Evolutionary conservation across 2,888 invertebrate species (phyloP).

Genomic region (Tortricodes alternella): DNA sequence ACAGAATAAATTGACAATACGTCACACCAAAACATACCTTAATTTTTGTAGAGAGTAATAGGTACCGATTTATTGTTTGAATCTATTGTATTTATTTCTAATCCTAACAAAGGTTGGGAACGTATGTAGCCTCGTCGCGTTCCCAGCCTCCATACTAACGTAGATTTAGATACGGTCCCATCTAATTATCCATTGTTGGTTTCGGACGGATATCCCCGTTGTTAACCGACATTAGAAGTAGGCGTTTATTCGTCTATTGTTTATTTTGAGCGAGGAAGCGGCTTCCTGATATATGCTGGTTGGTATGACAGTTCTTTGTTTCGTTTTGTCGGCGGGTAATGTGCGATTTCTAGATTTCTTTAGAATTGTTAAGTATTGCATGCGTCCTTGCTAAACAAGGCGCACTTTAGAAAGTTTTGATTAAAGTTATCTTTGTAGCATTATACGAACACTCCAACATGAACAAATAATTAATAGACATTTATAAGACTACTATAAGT

Average conservation of each 20-base stretch:
- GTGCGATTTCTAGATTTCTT: neutral
- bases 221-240: conserved; percentile 10
- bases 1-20: too few relatives aligned
- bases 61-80: too few relatives aligned
- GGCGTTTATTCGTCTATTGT: conserved; percentile 20
- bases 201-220: conserved; percentile 23
- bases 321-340: neutral
- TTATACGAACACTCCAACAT: too few relatives aligned
- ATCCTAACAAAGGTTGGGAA: too few relatives aligned
- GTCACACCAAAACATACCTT: too few relatives aligned
- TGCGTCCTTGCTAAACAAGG: neutral
- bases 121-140: too few relatives aligned
- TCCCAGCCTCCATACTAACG: conserved; percentile 3
- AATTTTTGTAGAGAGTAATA: too few relatives aligned
- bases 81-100: too few relatives aligned
- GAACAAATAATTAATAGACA: too few relatives aligned
- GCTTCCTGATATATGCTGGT: conserved; percentile 19
- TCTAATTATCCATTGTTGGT: conserved; percentile 20
- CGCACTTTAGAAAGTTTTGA: neutral
- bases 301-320: neutral
- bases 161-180: conserved; percentile 5
- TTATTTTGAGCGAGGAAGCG: conserved; percentile 18
- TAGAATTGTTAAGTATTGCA: neutral
- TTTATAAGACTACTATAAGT: too few relatives aligned
- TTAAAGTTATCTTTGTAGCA: too few relatives aligned